Evolutionary conservation across 2,888 invertebrate genomes (phyloP).

Genomic region (Tachystola acroxantha): DNA sequence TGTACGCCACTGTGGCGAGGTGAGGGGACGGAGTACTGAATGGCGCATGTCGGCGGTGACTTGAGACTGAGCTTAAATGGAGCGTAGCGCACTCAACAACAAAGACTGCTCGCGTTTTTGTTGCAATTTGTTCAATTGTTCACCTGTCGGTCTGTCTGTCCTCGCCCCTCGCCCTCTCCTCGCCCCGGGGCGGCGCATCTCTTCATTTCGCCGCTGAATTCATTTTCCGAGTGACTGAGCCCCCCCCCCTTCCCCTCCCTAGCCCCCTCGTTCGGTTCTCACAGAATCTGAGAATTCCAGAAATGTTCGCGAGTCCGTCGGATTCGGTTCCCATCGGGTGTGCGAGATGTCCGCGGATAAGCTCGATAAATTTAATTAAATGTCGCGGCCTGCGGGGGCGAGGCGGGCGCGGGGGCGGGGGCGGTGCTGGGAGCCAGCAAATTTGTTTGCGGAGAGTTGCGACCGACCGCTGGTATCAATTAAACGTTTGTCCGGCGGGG

Average conservation of each 20-base stretch:
- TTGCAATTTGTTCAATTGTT: slow-evolving; percentile 44
- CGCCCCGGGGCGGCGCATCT: slow-evolving; percentile 21
- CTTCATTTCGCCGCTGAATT: slow-evolving; percentile 30
- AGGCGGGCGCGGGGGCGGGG: slow-evolving; percentile 17
- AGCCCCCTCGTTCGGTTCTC: slow-evolving; percentile 31
- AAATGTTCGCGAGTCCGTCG: slow-evolving; percentile 45
- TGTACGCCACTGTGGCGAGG: no score
- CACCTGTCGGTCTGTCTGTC: slow-evolving; percentile 25
- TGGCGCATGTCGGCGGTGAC: no score
- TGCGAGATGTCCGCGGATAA: slow-evolving; percentile 62
- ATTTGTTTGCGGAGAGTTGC: slow-evolving; percentile 39
- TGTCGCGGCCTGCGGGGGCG: slow-evolving; percentile 25
- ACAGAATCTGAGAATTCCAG: slow-evolving; percentile 53
- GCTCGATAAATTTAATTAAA: slow-evolving; percentile 73
- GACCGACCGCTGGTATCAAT: slow-evolving; percentile 24
- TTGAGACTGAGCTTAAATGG: no score
- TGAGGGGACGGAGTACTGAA: no score
- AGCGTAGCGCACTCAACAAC: slow-evolving; percentile 3
- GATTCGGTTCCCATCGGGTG: slow-evolving; percentile 56
- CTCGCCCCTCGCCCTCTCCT: background rate
- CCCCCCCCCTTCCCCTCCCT: slow-evolving; percentile 1
- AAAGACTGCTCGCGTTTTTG: slow-evolving; percentile 32
- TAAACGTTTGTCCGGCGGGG: slow-evolving; percentile 42
- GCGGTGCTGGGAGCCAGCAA: slow-evolving; percentile 35
- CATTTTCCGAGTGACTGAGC: slow-evolving; percentile 26